Base-by-base conservation (phyloP, 2,113 vertebrate species). In the Nematolebias whitei region DNA sequence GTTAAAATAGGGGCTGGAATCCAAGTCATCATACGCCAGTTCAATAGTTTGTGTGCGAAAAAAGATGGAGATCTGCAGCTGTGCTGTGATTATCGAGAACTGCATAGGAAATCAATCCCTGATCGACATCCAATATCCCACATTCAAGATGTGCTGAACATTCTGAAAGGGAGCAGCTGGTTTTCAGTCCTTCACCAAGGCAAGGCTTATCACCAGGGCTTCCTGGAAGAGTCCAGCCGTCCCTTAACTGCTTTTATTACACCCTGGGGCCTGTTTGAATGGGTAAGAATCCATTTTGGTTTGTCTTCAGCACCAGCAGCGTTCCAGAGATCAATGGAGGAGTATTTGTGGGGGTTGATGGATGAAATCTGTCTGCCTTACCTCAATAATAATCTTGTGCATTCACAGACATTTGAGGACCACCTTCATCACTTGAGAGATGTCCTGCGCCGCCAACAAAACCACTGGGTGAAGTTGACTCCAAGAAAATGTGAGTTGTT, bases 1-100 rank as follows among this genome's bases (percentile, higher is more conserved):
- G 22, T 40, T 63, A n/a, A 23, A 63, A 51, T 23, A 51, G 61
- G 6, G 63, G 40, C 0, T 53, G 62, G 50, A 65, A 9, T 64
- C 49, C 1, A 20, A 43, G 3, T 62, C n/a, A 0, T 2, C 44
- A 0, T 62, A 62, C 10, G 38, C 29, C 19, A 29, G 23, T 18
- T 12, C 53, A 14, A 40, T 40, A 15, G 39, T 40, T 8, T 35
- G 32, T 10, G 32, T 35, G 5, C n/a, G 32, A 35, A 35, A 35
- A 35, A 35, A 35, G 39, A 40, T 15, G 39, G 12, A 14, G 13
- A 13, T 15, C 39, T 40, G 2, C 39, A 13, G 2, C 39, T 40
- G 13, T 40, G 39, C 13, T 40, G 39, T 40, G 39, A 40, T 15
- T 40, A 40, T 40, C 12, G 13, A 40, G 39, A 40, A 14, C 13